phyloP scores from a whole-genome alignment of 2,888 invertebrate genomes.

The Lithodes maja region DNA sequence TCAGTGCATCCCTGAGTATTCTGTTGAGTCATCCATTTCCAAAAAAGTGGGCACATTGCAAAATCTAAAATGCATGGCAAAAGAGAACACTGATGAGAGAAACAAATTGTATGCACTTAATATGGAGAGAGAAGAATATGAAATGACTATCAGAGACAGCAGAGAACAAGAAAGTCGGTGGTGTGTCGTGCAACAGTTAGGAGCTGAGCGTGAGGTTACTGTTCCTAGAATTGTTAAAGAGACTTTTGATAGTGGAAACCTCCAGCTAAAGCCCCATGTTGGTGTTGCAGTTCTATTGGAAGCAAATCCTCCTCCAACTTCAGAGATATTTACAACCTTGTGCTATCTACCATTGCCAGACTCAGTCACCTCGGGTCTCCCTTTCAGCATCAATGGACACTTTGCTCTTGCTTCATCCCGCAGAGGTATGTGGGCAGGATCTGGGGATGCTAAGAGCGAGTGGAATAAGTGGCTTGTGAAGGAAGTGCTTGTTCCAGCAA shows the following conservation, averaged over 20 bases:
- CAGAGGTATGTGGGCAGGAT: slow-evolving; percentile 36
- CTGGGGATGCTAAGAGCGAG: not conserved
- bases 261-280: slow-evolving; percentile 42
- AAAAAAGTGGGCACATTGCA: not conserved
- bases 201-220: slow-evolving; percentile 15
- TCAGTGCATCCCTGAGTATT: slow-evolving; percentile 1
- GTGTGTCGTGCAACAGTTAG: slow-evolving; percentile 40
- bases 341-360: slow-evolving; percentile 42
- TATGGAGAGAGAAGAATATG: slow-evolving; percentile 28
- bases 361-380: slow-evolving; percentile 18
- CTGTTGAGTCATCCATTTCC: slow-evolving; percentile 7
- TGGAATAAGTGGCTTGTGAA: slow-evolving; percentile 51
- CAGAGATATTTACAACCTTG: slow-evolving; percentile 9
- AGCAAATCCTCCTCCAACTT: not conserved
- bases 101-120: slow-evolving; percentile 3
- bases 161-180: not conserved
- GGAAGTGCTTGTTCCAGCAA: slow-evolving; percentile 38
- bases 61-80: not conserved
- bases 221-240: slow-evolving; percentile 19
- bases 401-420: slow-evolving; percentile 33
- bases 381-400: slow-evolving; percentile 53
- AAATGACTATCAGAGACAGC: slow-evolving; percentile 14
- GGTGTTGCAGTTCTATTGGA: slow-evolving; percentile 35
- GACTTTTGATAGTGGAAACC: not conserved
- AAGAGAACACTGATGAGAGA: not conserved